phyloP scores from a whole-genome alignment of 2,797 vertebrate species.

The Lacerta bilineata region DNA sequence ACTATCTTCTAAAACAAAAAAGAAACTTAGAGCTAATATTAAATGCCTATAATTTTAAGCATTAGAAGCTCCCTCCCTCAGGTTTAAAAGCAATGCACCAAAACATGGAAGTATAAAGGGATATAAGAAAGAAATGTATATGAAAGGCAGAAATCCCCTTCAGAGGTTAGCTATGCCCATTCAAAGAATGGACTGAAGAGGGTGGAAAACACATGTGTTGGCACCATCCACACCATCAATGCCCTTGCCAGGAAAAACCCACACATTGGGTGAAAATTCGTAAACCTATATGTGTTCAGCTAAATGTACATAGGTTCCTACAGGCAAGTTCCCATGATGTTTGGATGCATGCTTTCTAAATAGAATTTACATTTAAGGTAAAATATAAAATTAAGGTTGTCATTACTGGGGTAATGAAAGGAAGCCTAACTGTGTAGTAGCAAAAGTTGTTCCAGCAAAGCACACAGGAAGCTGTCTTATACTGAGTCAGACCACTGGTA shows the following conservation, averaged over 20 bases:
- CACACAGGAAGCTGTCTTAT: too few relatives aligned
- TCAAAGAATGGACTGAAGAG: background rate
- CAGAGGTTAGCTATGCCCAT: background rate
- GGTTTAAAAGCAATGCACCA: background rate
- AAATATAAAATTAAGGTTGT: background rate
- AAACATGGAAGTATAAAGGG: background rate
- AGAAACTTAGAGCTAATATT: background rate
- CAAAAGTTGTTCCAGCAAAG: background rate
- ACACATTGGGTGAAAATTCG: background rate
- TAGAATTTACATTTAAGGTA: background rate
- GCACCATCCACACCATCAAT: background rate
- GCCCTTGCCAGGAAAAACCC: background rate
- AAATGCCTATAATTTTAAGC: background rate
- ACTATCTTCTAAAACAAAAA: slow-evolving; percentile 1
- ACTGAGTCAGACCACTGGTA: too few relatives aligned
- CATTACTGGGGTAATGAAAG: too few relatives aligned
- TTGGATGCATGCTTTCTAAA: background rate
- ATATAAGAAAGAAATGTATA: background rate
- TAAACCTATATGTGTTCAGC: background rate
- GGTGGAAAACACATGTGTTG: background rate
- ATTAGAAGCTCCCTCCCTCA: background rate
- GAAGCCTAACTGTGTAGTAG: background rate
- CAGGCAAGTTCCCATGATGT: background rate
- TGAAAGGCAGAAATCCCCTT: too few relatives aligned
- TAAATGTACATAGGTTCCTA: background rate